phyloP scores from a whole-genome alignment of 2,888 invertebrate genomes.

The Acholoe squamosa region DNA sequence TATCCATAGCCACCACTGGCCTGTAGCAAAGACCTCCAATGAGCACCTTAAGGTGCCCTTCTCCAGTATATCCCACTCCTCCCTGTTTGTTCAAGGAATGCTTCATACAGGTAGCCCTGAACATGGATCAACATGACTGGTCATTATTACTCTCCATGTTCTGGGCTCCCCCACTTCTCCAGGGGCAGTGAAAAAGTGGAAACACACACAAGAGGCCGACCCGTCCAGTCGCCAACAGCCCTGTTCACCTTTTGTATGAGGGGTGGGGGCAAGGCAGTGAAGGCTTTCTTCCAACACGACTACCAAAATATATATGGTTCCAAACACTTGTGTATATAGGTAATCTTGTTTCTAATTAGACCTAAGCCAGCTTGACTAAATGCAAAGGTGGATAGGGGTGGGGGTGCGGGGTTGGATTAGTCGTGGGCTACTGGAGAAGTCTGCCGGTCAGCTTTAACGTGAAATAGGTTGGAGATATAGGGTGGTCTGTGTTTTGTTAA shows the following conservation, averaged over 20 bases:
- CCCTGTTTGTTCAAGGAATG: neutral
- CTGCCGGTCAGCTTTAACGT: no score
- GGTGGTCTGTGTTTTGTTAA: no score
- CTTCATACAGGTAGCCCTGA: neutral
- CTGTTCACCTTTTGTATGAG: neutral
- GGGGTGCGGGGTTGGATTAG: neutral
- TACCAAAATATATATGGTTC: neutral
- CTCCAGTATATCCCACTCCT: neutral
- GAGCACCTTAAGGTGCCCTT: neutral
- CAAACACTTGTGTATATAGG: conserved; percentile 16
- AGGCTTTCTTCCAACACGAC: neutral
- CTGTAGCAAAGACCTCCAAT: neutral
- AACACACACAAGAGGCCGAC: neutral
- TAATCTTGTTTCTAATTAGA: conserved; percentile 31
- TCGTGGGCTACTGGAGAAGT: neutral
- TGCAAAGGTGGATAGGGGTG: no score
- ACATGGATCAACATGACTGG: neutral
- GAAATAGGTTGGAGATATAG: no score
- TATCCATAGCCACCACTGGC: neutral
- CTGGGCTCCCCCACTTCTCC: neutral
- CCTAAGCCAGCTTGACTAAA: neutral
- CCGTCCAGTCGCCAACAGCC: no score
- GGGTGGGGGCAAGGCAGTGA: neutral
- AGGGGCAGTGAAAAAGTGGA: conserved; percentile 4
- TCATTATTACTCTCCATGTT: neutral